Conservation (phyloP, 2,888 invertebrate species). For the Heliconius hortense region DNA sequence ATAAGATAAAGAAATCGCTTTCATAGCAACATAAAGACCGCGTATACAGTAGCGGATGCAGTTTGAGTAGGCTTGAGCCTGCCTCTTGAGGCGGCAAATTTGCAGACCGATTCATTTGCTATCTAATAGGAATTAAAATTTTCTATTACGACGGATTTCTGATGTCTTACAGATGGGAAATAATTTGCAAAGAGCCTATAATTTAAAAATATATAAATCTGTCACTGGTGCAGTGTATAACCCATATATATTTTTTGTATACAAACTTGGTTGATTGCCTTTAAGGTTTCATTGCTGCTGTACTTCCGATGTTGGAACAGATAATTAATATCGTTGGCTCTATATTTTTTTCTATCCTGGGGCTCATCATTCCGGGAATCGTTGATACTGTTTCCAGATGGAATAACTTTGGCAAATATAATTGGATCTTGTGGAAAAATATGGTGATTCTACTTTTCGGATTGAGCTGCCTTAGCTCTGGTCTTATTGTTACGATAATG, state of each 20-base stretch:
- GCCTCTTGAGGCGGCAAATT: too few relatives aligned
- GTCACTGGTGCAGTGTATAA: too few relatives aligned
- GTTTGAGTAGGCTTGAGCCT: too few relatives aligned
- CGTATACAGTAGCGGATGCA: too few relatives aligned
- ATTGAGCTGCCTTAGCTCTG: conserved; percentile 84
- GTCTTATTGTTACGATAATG: conserved; percentile 70
- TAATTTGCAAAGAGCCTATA: too few relatives aligned
- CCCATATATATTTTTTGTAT: neutral
- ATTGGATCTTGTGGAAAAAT: conserved; percentile 88
- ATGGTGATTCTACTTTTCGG: conserved; percentile 83
- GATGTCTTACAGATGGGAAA: too few relatives aligned
- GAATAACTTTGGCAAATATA: conserved; percentile 84
- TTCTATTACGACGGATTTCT: too few relatives aligned
- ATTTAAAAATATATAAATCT: too few relatives aligned
- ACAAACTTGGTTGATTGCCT: conserved; percentile 35
- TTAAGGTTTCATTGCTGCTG: conserved; percentile 85
- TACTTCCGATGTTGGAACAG: conserved; percentile 79
- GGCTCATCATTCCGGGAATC: conserved; percentile 88
- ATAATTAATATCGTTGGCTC: conserved; percentile 77
- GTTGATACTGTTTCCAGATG: conserved; percentile 87
- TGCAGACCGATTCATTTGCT: too few relatives aligned
- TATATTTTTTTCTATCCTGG: conserved; percentile 86
- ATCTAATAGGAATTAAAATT: too few relatives aligned
- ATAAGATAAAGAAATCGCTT: too few relatives aligned
- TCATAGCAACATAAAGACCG: too few relatives aligned